phyloP scores from a whole-genome alignment of 2,888 invertebrate species.

The Hypsopygia costalis region DNA sequence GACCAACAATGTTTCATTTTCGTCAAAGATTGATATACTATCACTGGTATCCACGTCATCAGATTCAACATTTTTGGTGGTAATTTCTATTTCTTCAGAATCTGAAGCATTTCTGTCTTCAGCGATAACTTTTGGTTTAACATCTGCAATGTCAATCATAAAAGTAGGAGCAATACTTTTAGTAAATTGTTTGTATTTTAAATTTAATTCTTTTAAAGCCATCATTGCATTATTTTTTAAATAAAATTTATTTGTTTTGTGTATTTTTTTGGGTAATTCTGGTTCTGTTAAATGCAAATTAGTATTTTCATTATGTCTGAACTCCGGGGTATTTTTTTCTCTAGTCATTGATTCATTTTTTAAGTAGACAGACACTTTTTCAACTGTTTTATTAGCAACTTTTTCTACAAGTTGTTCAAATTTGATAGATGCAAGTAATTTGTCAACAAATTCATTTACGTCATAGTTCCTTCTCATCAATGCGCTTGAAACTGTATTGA shows the following conservation, averaged over 20 bases:
- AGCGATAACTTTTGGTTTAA: too few relatives aligned
- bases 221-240: slow-evolving; percentile 11
- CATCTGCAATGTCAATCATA: too few relatives aligned
- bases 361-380: slow-evolving; percentile 26
- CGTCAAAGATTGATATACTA: too few relatives aligned
- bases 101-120: too few relatives aligned
- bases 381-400: slow-evolving; percentile 38
- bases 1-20: too few relatives aligned
- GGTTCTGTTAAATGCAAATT: neutral
- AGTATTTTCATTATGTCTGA: neutral
- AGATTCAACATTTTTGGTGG: too few relatives aligned
- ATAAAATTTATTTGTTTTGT: slow-evolving; percentile 12
- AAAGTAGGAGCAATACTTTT: neutral
- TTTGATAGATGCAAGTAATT: slow-evolving; percentile 30
- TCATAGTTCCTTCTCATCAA: slow-evolving; percentile 9
- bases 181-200: slow-evolving; percentile 29
- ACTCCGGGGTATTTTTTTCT: neutral
- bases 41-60: too few relatives aligned
- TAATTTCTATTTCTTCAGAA: too few relatives aligned
- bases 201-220: slow-evolving; percentile 18
- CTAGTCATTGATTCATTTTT: neutral
- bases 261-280: too few relatives aligned
- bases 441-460: slow-evolving; percentile 35
- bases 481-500: neutral
- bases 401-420: slow-evolving; percentile 36